These are phyloP conservation scores for Microtus richardsoni DNA, from an alignment of 2,113 vertebrate species.

Conservation along the genomic window DNA sequence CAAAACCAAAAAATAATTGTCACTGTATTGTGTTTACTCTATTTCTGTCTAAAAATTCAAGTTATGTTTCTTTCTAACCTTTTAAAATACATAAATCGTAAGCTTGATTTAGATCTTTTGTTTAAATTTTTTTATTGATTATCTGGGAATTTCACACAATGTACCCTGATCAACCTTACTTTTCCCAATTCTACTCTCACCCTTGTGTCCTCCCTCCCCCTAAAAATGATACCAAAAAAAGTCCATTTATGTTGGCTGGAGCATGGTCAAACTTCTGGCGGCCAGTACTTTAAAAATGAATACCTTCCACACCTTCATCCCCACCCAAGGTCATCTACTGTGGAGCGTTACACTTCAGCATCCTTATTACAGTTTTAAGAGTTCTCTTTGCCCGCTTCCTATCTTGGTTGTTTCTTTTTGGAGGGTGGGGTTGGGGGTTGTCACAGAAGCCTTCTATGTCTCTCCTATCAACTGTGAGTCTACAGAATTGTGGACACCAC, in stretches of 20 bases:
- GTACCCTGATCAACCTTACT: background rate
- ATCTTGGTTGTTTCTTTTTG: background rate
- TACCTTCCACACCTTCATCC: background rate
- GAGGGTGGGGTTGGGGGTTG: background rate
- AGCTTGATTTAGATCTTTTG: background rate
- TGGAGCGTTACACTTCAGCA: background rate
- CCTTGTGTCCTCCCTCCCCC: background rate
- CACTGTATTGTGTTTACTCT: background rate
- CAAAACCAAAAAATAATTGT: background rate
- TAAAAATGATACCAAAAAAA: background rate
- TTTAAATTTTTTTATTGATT: background rate
- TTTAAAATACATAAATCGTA: slow-evolving; percentile 16
- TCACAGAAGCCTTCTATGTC: background rate
- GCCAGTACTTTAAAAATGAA: background rate
- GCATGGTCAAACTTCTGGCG: background rate
- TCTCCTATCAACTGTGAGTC: background rate
- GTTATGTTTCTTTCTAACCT: background rate
- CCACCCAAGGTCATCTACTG: background rate
- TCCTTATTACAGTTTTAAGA: background rate
- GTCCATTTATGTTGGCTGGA: background rate
- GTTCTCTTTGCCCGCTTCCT: background rate
- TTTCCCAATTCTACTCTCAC: background rate
- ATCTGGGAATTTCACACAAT: background rate
- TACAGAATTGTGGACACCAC: background rate
- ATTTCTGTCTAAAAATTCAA: slow-evolving; percentile 51